Conservation (phyloP, 2,113 vertebrate genomes). For the Carassius auratus region DNA sequence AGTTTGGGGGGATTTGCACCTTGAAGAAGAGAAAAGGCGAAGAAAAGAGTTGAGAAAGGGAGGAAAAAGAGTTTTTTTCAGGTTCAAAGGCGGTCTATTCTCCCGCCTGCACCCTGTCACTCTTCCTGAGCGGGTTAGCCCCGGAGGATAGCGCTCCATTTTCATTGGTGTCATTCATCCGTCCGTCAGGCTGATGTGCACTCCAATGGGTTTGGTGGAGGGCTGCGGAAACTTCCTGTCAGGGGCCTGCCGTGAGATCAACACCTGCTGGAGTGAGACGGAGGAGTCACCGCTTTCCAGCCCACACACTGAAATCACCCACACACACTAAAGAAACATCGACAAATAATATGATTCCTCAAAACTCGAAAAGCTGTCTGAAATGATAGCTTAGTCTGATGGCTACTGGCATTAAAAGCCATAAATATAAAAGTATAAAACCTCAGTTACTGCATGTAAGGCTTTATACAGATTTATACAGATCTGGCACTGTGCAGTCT, state of each 20-base stretch:
- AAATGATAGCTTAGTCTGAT: no score
- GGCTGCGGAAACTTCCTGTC: constrained; percentile 89
- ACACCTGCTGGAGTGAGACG: constrained; percentile 70
- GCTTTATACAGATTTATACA: neutral
- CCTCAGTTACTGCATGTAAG: neutral
- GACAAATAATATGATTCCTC: neutral
- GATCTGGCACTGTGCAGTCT: no score
- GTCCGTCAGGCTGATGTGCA: constrained; percentile 89
- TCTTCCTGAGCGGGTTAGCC: constrained; percentile 83
- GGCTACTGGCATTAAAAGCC: neutral
- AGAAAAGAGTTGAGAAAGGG: constrained; percentile 59
- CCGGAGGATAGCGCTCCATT: constrained; percentile 81
- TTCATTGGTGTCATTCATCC: constrained; percentile 93
- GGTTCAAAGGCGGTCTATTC: constrained; percentile 93
- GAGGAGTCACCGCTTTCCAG: constrained; percentile 35
- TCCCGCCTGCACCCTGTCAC: constrained; percentile 83
- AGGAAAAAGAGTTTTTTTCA: constrained; percentile 85
- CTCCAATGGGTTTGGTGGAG: constrained; percentile 87
- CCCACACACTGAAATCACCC: neutral
- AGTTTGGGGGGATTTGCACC: constrained; percentile 76
- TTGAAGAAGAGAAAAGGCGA: constrained; percentile 65
- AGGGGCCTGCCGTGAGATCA: constrained; percentile 87
- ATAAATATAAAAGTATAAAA: neutral
- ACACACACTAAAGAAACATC: neutral
- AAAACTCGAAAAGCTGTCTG: neutral